Evolutionary conservation across 2,888 invertebrate genomes (phyloP).

Genomic region (Magallana nippona): DNA sequence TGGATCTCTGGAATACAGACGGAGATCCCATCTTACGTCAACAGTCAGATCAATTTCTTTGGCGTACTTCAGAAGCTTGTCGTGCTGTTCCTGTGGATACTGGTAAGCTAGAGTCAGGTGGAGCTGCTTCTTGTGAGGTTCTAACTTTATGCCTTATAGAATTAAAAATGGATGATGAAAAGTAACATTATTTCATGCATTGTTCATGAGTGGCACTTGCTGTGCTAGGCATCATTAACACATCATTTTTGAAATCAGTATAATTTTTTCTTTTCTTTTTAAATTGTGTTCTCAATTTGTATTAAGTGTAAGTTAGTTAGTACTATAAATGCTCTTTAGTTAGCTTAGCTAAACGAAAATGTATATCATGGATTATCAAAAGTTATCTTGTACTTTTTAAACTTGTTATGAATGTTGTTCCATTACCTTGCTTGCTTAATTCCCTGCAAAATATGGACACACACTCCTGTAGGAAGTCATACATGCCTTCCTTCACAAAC

Average conservation of each 20-base stretch:
- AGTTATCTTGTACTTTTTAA: background rate
- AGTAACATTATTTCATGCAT: too few species aligned
- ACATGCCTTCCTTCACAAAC: constrained; percentile 91
- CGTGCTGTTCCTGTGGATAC: constrained; percentile 87
- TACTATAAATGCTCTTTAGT: too few species aligned
- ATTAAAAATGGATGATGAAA: too few species aligned
- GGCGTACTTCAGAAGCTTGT: constrained; percentile 87
- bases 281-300: too few species aligned
- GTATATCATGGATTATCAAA: too few species aligned
- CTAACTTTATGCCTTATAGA: constrained; percentile 78
- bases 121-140: constrained; percentile 90
- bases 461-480: constrained; percentile 88
- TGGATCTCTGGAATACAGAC: constrained; percentile 90
- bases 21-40: constrained; percentile 89
- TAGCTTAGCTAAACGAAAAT: too few species aligned
- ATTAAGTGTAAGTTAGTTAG: too few species aligned
- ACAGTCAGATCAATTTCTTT: constrained; percentile 86
- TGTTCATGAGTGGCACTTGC: too few species aligned
- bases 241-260: too few species aligned
- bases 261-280: too few species aligned
- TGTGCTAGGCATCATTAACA: too few species aligned
- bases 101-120: constrained; percentile 94
- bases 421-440: constrained; percentile 78
- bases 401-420: background rate
- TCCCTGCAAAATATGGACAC: constrained; percentile 90